Base-by-base conservation (phyloP, 2,113 vertebrate genomes). In the Heloderma charlesbogerti region DNA sequence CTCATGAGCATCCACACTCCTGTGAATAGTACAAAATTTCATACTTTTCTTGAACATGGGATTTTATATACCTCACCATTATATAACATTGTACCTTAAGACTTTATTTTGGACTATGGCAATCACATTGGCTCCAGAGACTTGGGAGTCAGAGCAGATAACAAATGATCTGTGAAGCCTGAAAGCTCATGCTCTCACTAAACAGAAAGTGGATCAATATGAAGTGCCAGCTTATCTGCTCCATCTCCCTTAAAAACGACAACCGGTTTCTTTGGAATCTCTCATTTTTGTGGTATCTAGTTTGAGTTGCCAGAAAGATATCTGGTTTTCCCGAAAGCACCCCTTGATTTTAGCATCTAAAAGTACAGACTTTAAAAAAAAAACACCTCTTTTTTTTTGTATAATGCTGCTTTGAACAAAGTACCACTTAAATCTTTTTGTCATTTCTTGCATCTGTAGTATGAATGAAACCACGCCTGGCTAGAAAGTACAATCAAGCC, bases 191-290 rank as follows among this genome's bases (percentile, higher is more conserved):
- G 40, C 31, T 80, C 89, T 69, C 89, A 15, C 63, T 86, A 79
- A 71, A 71, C 83, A 79, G 45, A 86, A 86, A 80, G 45, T 37
- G 83, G 63, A 57, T 90, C 74, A 40, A 90, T 86, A 86, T 34
- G n/a, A 90, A 86, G 45, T 80, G 45, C 89, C 72, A 69, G 72
- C 60, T 90, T 90, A 90, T 90, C 83, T 79, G 43, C 60, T 48
- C 60, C n/a, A 75, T 90, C 89, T 86, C 83, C 60, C 74, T 79
- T 37, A 79, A 86, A 86, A 86, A 83, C 5, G 13, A 69, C 34
- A 25, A 40, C 34, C 16, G 20, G 22, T 43, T 37, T 85, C 72
- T 54, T 77, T 29, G 9, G 45, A 69, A 27, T 67, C n/a, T 86
- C 74, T 85, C 51, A 20, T 78, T 85, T 37, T 75, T 78, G 72